Conservation (phyloP, 2,797 vertebrate species). For the Crocidura indochinensis region DNA sequence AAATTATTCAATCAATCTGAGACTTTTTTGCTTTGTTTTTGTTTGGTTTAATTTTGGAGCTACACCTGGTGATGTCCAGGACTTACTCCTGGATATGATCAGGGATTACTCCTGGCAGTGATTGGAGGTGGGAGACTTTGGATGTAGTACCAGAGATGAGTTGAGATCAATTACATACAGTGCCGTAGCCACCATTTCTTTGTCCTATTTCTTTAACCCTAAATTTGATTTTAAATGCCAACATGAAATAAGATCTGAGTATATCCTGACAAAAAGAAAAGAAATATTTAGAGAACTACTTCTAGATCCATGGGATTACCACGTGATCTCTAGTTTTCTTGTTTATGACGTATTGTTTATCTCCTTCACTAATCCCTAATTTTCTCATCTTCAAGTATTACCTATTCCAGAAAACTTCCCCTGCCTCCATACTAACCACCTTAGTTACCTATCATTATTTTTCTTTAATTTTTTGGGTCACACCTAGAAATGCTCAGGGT, state of each 20-base stretch:
- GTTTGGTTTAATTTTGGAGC: no score
- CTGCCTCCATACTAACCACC: background rate
- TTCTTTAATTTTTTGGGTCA: conserved; percentile 6
- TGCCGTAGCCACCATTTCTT: no score
- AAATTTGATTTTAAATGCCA: conserved; percentile 38
- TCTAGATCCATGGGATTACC: background rate
- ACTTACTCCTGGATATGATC: no score
- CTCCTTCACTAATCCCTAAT: background rate
- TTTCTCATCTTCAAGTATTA: conserved; percentile 2
- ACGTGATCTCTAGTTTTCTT: background rate
- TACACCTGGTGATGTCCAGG: no score
- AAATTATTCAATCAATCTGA: no score
- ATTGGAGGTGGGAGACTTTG: no score
- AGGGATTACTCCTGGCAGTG: no score
- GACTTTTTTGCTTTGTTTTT: no score
- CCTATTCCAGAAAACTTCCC: background rate
- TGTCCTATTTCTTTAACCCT: background rate
- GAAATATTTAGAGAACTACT: background rate
- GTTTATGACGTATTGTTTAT: background rate
- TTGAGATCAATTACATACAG: no score
- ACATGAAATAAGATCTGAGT: conserved; percentile 18
- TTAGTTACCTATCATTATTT: background rate
- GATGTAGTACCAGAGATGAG: no score
- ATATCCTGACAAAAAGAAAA: background rate
- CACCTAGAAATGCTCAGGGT: no score